A percentile compares a stretch with the other conserved stretches of the same genome.
Evolutionary conservation across 2,888 invertebrate genomes (phyloP).

Genomic region (Antheraea assamensis): DNA sequence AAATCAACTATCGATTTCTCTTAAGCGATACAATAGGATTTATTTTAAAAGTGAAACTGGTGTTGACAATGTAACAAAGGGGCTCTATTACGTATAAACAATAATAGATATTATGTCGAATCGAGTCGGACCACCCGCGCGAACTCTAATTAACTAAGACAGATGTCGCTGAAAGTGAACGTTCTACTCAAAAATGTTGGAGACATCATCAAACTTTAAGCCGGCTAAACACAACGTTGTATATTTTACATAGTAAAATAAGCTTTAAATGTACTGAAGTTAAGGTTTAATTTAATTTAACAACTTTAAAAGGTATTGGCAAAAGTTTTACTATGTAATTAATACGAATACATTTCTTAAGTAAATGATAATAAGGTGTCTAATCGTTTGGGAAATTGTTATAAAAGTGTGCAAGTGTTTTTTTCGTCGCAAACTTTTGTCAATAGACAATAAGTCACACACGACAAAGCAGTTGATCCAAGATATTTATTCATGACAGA

Average conservation of each 20-base stretch:
- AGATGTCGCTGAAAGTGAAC: constrained; percentile 75
- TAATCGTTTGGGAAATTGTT: neutral
- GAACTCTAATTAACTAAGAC: constrained; percentile 67
- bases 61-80: constrained; percentile 65
- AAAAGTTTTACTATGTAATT: neutral
- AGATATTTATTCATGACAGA: constrained; percentile 79
- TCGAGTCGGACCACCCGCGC: constrained; percentile 62
- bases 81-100: constrained; percentile 53
- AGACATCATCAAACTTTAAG: constrained; percentile 77
- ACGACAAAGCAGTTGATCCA: constrained; percentile 70
- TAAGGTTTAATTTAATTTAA: neutral
- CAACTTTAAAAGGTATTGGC: neutral
- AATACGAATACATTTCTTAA: neutral
- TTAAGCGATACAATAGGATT: constrained; percentile 34
- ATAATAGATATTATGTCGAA: constrained; percentile 57
- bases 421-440: constrained; percentile 57
- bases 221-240: constrained; percentile 55
- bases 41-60: constrained; percentile 79
- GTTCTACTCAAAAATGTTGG: constrained; percentile 58
- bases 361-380: neutral
- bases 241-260: constrained; percentile 25
- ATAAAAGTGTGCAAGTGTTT: neutral
- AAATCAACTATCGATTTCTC: constrained; percentile 7
- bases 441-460: constrained; percentile 72
- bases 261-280: neutral